phyloP scores from a whole-genome alignment of 2,113 vertebrate genomes.

The Myodes glareolus region DNA sequence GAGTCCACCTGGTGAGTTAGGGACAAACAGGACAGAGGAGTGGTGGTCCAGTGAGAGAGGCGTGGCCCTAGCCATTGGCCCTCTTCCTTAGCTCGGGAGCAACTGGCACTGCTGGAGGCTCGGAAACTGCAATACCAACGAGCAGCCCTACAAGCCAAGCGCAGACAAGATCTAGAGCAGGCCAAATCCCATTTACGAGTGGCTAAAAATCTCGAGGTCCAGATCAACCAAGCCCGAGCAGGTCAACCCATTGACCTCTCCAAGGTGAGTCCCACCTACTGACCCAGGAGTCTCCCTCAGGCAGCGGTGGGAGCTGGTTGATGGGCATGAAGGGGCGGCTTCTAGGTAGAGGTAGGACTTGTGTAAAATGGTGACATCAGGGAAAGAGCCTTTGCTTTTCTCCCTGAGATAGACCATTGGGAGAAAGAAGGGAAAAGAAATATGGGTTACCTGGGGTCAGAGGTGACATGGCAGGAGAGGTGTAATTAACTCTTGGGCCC shows the following conservation, averaged over 20 bases:
- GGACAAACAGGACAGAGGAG: background rate
- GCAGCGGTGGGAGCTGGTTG: background rate
- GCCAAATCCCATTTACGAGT: constrained; percentile 92
- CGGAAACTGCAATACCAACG: constrained; percentile 94
- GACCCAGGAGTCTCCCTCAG: background rate
- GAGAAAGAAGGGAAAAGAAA: background rate
- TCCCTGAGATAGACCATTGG: background rate
- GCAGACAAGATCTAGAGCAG: constrained; percentile 93
- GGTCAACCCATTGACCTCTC: constrained; percentile 72
- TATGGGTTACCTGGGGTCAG: background rate
- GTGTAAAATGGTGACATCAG: background rate
- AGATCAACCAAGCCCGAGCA: constrained; percentile 69
- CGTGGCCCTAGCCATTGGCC: background rate
- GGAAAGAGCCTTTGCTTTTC: background rate
- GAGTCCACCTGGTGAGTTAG: constrained; percentile 82
- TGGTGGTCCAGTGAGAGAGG: background rate
- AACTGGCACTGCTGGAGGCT: constrained; percentile 93
- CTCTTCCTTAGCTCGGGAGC: constrained; percentile 87
- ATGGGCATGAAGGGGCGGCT: background rate
- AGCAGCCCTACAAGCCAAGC: constrained; percentile 95
- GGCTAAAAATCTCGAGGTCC: constrained; percentile 90
- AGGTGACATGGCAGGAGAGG: background rate
- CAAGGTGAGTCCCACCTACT: constrained; percentile 68
- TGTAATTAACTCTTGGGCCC: constrained; percentile 67
- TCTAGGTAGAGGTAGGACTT: background rate